Evolutionary conservation across 92 coral and sea anemone species (phyloP).

Genomic region (Heliopora coerulea): DNA sequence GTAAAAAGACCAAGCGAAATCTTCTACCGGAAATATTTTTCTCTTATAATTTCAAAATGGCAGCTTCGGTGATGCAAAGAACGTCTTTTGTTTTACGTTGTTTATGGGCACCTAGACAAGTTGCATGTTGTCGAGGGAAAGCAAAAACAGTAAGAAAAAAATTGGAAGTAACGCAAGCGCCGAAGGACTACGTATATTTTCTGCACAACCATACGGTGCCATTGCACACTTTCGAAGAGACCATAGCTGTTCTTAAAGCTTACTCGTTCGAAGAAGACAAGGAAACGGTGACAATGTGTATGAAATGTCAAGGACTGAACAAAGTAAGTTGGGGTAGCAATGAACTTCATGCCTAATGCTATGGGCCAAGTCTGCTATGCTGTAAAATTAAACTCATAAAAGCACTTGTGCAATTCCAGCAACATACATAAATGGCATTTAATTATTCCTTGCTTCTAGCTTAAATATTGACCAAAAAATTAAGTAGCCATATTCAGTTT

Average conservation of each 20-base stretch:
- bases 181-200: conserved; percentile 71
- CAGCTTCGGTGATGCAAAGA: conserved; percentile 29
- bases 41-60: conserved; percentile 12
- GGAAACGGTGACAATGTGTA: conserved; percentile 78
- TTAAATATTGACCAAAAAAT: too few species aligned
- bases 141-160: conserved; percentile 25
- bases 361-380: too few species aligned
- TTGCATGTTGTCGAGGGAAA: conserved; percentile 40
- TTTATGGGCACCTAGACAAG: conserved; percentile 7
- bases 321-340: conserved; percentile 9
- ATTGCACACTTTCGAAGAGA: conserved; percentile 63
- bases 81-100: conserved; percentile 18
- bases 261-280: conserved; percentile 65
- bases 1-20: too few species aligned
- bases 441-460: too few species aligned
- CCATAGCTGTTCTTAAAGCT: conserved; percentile 66
- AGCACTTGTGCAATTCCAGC: too few species aligned
- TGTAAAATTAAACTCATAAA: too few species aligned
- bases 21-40: conserved; percentile 15
- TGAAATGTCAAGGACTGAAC: conserved; percentile 52
- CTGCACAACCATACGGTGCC: conserved; percentile 76
- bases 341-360: too few species aligned
- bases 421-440: too few species aligned
- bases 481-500: too few species aligned
- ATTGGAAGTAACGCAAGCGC: neutral